Percentiles rank a stretch among this genome's conserved stretches.
Conservation (phyloP, 2,888 invertebrate species). For the Hyles lineata region DNA sequence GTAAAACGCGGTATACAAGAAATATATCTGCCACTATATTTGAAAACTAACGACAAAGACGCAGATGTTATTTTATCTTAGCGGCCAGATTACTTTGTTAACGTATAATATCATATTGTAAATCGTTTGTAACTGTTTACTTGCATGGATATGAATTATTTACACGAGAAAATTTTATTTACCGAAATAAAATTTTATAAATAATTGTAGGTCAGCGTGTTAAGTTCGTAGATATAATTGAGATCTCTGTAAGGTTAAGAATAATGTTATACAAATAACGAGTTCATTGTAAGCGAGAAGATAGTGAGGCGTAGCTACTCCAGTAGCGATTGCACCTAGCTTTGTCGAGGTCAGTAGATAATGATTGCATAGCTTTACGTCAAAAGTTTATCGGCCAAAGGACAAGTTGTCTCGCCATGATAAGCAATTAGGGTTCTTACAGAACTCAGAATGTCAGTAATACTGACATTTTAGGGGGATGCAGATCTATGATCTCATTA, state of each 20-base stretch:
- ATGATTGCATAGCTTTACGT: slow-evolving; percentile 15
- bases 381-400: slow-evolving; percentile 8
- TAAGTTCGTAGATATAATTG: slow-evolving; percentile 35
- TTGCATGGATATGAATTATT: slow-evolving; percentile 60
- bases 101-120: not conserved
- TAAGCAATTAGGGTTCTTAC: not conserved
- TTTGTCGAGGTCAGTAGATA: slow-evolving; percentile 29
- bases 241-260: slow-evolving; percentile 39
- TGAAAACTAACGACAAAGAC: not conserved
- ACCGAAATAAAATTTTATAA: slow-evolving; percentile 44
- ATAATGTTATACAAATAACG: slow-evolving; percentile 36
- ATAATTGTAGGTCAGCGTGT: slow-evolving; percentile 39
- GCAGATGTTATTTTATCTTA: not conserved
- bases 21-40: not conserved
- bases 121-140: slow-evolving; percentile 45
- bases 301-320: slow-evolving; percentile 34
- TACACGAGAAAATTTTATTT: slow-evolving; percentile 48
- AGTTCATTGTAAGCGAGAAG: slow-evolving; percentile 29
- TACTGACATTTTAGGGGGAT: not conserved
- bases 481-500: not conserved
- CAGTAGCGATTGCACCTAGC: slow-evolving; percentile 40
- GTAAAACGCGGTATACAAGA: not conserved
- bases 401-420: not conserved
- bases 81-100: slow-evolving; percentile 14
- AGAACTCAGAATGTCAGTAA: not conserved